Base-by-base conservation (phyloP, 2,888 invertebrate genomes). In the Coelogynopora nodosa region DNA sequence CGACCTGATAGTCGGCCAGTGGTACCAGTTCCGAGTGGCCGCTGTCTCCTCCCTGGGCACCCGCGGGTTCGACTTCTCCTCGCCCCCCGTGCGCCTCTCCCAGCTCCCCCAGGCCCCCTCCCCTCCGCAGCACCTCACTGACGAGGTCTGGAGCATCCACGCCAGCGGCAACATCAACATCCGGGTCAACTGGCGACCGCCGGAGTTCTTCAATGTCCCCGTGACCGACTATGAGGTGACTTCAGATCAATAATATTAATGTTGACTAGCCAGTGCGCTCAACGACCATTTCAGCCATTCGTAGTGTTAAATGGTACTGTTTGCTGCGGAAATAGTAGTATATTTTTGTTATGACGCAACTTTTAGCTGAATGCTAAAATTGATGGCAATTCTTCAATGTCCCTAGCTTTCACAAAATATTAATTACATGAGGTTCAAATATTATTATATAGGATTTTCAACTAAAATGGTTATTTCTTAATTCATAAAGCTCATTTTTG, bases 21-120 rank as follows among this genome's bases (percentile, higher is more conserved):
- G 84, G 84, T 84, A 84, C 49, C 84, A 84, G 23, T 84, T 84
- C 67, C 30, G 84, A 80, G n/a, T 84, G 67, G 84, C 84, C 1
- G 30, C 84, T 84, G 84, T 84, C 1, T 31, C 84, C 5, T 23
- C 30, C 18, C 23, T 23, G n/a, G 84, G 84, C 2, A 84, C 84
- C 5, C 26, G 49, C 23, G 84, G 84, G 18, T 84, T 84, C 67
- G 49, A 84, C 30, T n/a, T 49, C 27, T 0, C 49, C 26, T 74
- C 84, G 1, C 31, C 67, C 0, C 84, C 84, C 2, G 67, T 84
- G 23, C 30, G 31, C 30, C 31, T 84, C 13, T 30, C 67, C 1
- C 30, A n/a, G 26, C 10, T n/a, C n/a, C 84, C 84, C 0, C n/a
- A 31, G 30, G 27, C 18, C 23, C 84, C 84, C 23, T 26, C 31